Percentiles rank a stretch among this genome's conserved stretches.
Evolutionary conservation across 1,140 invertebrate species (phyloP).

Genomic region (Trichonephila inaurata): DNA sequence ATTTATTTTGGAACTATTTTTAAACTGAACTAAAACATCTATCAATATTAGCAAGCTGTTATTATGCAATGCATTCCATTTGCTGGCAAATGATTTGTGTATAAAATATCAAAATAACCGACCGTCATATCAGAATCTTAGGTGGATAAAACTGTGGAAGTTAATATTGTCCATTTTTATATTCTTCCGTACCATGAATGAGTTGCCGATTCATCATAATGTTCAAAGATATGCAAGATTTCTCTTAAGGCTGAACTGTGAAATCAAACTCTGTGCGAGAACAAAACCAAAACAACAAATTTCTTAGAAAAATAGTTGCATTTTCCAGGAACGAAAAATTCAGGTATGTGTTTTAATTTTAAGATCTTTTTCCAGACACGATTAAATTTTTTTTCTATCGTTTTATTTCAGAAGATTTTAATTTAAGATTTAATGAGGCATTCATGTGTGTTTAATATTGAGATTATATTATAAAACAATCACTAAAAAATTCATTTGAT

Average conservation of each 20-base stretch:
- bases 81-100: conserved; percentile 40
- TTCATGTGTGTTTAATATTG: too few species aligned
- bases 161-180: background rate
- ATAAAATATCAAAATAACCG: background rate
- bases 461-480: too few species aligned
- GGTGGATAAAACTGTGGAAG: background rate
- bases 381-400: too few species aligned
- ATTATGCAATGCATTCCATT: conserved; percentile 25
- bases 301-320: too few species aligned
- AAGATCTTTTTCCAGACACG: too few species aligned
- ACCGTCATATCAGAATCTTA: background rate
- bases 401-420: too few species aligned
- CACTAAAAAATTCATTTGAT: too few species aligned
- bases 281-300: too few species aligned
- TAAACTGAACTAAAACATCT: background rate
- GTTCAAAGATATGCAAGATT: background rate
- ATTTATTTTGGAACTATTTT: background rate
- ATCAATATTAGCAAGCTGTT: background rate
- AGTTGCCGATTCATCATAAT: background rate
- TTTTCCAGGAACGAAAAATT: background rate
- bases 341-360: background rate
- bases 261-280: background rate
- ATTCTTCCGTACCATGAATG: background rate
- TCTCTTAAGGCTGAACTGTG: background rate
- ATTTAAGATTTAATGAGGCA: too few species aligned